Conservation (phyloP, 1,140 invertebrate genomes). For the Stratiolaelaps scimitus region DNA sequence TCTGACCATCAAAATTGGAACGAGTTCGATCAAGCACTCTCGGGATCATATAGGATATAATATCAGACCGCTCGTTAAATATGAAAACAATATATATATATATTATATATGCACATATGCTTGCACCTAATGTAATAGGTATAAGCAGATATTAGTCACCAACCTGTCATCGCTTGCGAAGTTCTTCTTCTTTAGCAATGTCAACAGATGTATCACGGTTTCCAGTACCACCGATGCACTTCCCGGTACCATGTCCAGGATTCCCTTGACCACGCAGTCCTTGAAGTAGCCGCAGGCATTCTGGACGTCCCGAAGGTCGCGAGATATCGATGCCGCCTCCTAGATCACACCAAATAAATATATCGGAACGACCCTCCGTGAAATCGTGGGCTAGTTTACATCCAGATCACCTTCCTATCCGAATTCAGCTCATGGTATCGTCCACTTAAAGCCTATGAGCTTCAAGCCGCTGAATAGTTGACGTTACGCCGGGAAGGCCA, state of each 20-base stretch:
- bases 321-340: slow-evolving; percentile 30
- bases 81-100: slow-evolving; percentile 31
- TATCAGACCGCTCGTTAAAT: too few species aligned
- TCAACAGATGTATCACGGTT: slow-evolving; percentile 73
- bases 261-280: slow-evolving; percentile 78
- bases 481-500: too few species aligned
- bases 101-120: slow-evolving; percentile 31
- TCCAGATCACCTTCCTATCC: too few species aligned
- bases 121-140: not conserved
- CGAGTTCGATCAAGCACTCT: too few species aligned
- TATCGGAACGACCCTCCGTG: too few species aligned
- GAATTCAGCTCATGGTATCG: too few species aligned
- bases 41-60: too few species aligned
- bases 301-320: slow-evolving; percentile 48
- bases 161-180: slow-evolving; percentile 58
- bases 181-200: slow-evolving; percentile 53
- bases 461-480: too few species aligned
- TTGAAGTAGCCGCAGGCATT: slow-evolving; percentile 70
- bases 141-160: slow-evolving; percentile 31
- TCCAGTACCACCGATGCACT: slow-evolving; percentile 83
- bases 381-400: too few species aligned
- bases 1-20: slow-evolving; percentile 31
- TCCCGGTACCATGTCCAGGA: slow-evolving; percentile 76
- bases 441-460: too few species aligned
- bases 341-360: slow-evolving; percentile 28